Base-by-base conservation (phyloP, 2,888 invertebrate genomes). In the Stenchaetothrips biformis region DNA sequence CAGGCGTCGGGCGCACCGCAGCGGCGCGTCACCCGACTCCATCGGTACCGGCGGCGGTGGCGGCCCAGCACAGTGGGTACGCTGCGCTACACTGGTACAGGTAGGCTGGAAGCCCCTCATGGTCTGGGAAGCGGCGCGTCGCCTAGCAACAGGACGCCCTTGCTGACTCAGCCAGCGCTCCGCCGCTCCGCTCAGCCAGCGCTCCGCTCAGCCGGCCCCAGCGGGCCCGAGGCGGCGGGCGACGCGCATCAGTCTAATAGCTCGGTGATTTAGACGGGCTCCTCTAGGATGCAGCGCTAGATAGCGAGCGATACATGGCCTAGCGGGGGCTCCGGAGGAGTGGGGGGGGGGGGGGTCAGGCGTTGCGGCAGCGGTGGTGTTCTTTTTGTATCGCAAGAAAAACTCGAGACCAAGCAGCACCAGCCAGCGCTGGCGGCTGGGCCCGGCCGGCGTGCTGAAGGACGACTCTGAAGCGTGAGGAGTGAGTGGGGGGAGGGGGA, bases 111-210 rank as follows among this genome's bases (percentile, higher is more conserved):
- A 37, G 37, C 37, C 37, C 37, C 37, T 37, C 37, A 37, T 37
- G 37, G 37, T n/a, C 37, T 37, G 37, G 37, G 37, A 37, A 37
- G 37, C 67, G 25, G 25, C 59, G 37, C 59, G 67, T 74, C 67
- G 67, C 67, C 11, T 74, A 74, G 67, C 67, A 74, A 74, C 67
- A 74, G 67, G 67, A 74, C 67, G 67, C 67, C 25, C 53, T 11
- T n/a, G 67, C 67, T 74, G 67, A 74, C 67, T 74, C 67, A 74
- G 37, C 37, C 67, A 21, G 67, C 25, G 53, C 53, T n/a, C n/a
- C n/a, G n/a, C n/a, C n/a, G n/a, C n/a, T n/a, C n/a, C n/a, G n/a
- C 37, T 37, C 37, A 37, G 37, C 37, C 37, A 1, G 37, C 37
- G 37, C 37, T 37, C 37, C 37, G 37, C 37, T 37, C 37, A 37